A percentile compares a stretch with the other conserved stretches of the same genome.
phyloP scores from a whole-genome alignment of 2,888 invertebrate genomes.

The Laspeyria flexula region DNA sequence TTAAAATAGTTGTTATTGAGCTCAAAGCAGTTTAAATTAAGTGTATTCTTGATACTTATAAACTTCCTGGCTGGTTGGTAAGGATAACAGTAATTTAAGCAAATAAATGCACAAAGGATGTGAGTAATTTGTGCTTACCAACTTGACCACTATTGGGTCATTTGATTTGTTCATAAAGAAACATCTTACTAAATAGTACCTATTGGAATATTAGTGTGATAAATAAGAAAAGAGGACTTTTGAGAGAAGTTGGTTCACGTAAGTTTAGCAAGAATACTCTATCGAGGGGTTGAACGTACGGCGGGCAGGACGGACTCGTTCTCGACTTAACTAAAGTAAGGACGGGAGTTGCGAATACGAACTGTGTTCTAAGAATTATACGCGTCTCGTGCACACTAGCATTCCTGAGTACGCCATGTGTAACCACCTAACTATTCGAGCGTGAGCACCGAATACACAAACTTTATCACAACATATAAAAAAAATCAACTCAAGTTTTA shows the following conservation, averaged over 20 bases:
- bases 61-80: slow-evolving; percentile 28
- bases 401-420: slow-evolving; percentile 69
- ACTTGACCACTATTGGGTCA: slow-evolving; percentile 27
- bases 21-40: slow-evolving; percentile 11
- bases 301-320: slow-evolving; percentile 19
- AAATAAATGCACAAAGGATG: slow-evolving; percentile 42
- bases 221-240: too few species aligned
- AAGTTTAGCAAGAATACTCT: not conserved
- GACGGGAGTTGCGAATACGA: slow-evolving; percentile 30
- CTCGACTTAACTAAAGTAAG: slow-evolving; percentile 33
- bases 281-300: slow-evolving; percentile 14
- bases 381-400: slow-evolving; percentile 42
- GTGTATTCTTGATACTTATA: slow-evolving; percentile 17
- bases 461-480: slow-evolving; percentile 53
- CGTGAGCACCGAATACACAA: slow-evolving; percentile 54
- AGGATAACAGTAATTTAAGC: slow-evolving; percentile 35
- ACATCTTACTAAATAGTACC: slow-evolving; percentile 8
- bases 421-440: slow-evolving; percentile 64
- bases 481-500: slow-evolving; percentile 30
- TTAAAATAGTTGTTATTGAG: not conserved
- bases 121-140: slow-evolving; percentile 48
- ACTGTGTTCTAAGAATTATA: slow-evolving; percentile 31
- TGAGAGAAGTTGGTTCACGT: too few species aligned
- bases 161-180: slow-evolving; percentile 42
- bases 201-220: not conserved